Evolutionary conservation across 2,113 vertebrate species (phyloP), one percentile per base, ranked within the genome.

Genomic region (Bambusicola thoracicus): DNA sequence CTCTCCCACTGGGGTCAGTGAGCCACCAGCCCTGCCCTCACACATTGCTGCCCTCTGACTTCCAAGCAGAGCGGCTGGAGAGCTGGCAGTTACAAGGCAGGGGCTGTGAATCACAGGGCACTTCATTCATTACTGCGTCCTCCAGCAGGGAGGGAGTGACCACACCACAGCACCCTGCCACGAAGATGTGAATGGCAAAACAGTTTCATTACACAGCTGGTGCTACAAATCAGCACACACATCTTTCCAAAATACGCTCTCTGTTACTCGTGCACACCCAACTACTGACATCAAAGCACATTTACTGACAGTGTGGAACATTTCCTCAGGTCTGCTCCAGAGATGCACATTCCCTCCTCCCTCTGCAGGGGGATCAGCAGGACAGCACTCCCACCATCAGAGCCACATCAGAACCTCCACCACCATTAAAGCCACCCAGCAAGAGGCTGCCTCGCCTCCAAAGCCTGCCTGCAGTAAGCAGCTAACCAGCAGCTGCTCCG

Each of bases 371-470:
- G 48, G 49, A 38, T 38, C 24, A 62, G 36, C 6, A 62, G 59
- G 59, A 67, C 8, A 15, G 51, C 51, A 44, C 11, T 48, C 21
- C 46, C 32, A 4, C 2, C 18, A 38, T 66, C 51, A 55, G 53
- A 56, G 17, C 53, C 74, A 85, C 17, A 48, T n/a, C 44, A 68
- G 56, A 76, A 66, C 41, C 63, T 79, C 38, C 34, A 70, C 48
- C 22, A 34, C 49, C 58, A 46, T 34, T 58, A 67, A 84, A 84
- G 30, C 25, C 69, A 66, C 65, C 25, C 3, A 2, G 43, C 11
- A 4, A 81, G 19, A 8, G 1, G 41, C 9, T 8, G 0, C 14
- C 59, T 30, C 8, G 0, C 14, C 59, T 30, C 51, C n/a, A 38
- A 29, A 85, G 27, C 59, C 30, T 2, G 3, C 32, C n/a, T 32